A percentile compares a stretch with the other conserved stretches of the same genome.
Conservation (phyloP, 2,888 invertebrate genomes). For the Entomobrya proxima region DNA sequence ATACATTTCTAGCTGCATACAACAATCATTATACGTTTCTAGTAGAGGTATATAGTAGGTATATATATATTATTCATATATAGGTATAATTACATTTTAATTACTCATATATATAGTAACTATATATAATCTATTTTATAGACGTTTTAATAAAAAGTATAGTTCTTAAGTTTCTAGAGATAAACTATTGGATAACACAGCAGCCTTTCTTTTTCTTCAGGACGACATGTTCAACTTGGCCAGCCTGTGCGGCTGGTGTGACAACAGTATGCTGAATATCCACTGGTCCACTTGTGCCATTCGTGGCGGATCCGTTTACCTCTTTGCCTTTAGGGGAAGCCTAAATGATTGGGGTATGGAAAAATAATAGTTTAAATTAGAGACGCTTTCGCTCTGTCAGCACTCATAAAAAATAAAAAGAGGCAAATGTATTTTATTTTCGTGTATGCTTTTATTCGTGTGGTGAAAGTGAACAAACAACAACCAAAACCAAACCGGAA, state of each 20-base stretch:
- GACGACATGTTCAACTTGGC: slow-evolving; percentile 92
- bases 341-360: slow-evolving; percentile 48
- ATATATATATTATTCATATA: slow-evolving; percentile 44
- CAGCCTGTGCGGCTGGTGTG: slow-evolving; percentile 84
- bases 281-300: slow-evolving; percentile 79
- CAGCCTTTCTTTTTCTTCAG: slow-evolving; percentile 97
- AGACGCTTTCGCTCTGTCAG: neutral
- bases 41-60: neutral
- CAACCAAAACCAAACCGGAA: neutral
- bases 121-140: slow-evolving; percentile 56
- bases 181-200: slow-evolving; percentile 90
- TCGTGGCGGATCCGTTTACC: slow-evolving; percentile 72
- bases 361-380: slow-evolving; percentile 53
- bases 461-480: slow-evolving; percentile 21
- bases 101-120: slow-evolving; percentile 62
- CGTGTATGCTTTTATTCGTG: slow-evolving; percentile 24
- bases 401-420: neutral
- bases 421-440: neutral
- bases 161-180: slow-evolving; percentile 41
- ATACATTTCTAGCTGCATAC: slow-evolving; percentile 2
- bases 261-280: slow-evolving; percentile 86
- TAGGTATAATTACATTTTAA: too few species aligned
- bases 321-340: slow-evolving; percentile 71
- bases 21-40: neutral
- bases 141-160: slow-evolving; percentile 30